Evolutionary conservation across 1,140 invertebrate species (phyloP).

Genomic region (Leptopilina clavipes): DNA sequence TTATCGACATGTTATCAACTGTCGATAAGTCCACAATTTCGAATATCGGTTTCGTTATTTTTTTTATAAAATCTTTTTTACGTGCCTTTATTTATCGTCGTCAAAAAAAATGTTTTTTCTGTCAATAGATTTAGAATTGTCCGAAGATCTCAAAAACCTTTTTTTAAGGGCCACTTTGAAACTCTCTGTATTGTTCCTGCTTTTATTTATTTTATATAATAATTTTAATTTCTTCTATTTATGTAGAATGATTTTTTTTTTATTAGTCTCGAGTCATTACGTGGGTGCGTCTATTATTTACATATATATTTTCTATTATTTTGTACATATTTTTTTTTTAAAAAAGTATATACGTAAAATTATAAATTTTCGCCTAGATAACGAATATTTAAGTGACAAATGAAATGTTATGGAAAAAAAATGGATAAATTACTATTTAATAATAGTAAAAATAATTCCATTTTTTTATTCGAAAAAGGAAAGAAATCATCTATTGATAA

Average conservation of each 20-base stretch:
- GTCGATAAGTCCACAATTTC: neutral
- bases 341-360: constrained; percentile 3
- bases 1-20: neutral
- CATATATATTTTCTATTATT: neutral
- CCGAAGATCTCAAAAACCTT: constrained; percentile 11
- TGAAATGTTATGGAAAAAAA: neutral
- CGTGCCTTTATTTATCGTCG: constrained; percentile 20
- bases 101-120: neutral
- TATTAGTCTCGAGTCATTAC: neutral
- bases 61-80: constrained; percentile 8
- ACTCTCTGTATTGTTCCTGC: neutral
- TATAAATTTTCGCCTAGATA: too few species aligned
- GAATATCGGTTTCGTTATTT: neutral
- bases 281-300: neutral
- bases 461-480: neutral
- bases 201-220: constrained; percentile 15
- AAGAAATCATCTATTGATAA: neutral
- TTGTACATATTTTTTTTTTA: constrained; percentile 19
- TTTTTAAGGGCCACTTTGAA: neutral
- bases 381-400: too few species aligned
- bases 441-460: neutral
- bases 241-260: neutral
- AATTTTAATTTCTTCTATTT: neutral
- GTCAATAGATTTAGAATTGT: neutral
- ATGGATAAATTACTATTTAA: neutral